phyloP scores from a whole-genome alignment of 2,113 vertebrate species.

The Thamnaconus septentrionalis region DNA sequence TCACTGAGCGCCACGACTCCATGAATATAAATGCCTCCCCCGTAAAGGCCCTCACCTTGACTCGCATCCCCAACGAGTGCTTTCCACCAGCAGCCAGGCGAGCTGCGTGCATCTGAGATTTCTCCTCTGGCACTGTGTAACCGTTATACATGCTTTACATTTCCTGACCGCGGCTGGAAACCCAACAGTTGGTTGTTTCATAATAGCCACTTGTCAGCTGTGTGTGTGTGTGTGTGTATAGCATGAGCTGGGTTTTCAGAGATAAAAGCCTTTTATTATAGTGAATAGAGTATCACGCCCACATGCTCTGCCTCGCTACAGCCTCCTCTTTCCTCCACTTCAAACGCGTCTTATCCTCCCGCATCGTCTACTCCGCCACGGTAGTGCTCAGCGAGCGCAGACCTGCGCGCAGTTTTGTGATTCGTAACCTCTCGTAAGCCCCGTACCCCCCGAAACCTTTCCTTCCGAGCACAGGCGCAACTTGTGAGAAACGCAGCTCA shows the following conservation, averaged over 20 bases:
- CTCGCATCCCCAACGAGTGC: constrained; percentile 34
- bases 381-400: constrained; percentile 9
- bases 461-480: neutral
- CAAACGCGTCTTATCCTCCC: constrained; percentile 43
- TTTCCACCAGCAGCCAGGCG: constrained; percentile 41
- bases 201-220: constrained; percentile 49
- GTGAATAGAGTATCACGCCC: constrained; percentile 24
- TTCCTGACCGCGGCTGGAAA: constrained; percentile 28
- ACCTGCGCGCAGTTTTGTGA: constrained; percentile 1
- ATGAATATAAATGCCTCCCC: constrained; percentile 61
- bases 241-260: constrained; percentile 12
- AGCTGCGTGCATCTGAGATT: constrained; percentile 34
- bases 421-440: neutral
- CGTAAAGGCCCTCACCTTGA: constrained; percentile 57
- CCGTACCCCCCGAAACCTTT: neutral
- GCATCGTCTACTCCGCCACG: constrained; percentile 16
- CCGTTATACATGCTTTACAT: constrained; percentile 27
- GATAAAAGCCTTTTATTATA: constrained; percentile 48
- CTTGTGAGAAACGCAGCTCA: constrained; percentile 14
- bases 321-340: constrained; percentile 40
- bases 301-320: constrained; percentile 45
- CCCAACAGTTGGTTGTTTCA: constrained; percentile 36
- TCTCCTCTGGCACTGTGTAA: constrained; percentile 25
- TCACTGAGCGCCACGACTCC: constrained; percentile 36
- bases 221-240: constrained; percentile 39